These are phyloP conservation scores for Drosophila demipolita DNA, from an alignment of 2,888 invertebrate species.

Conservation along the genomic window DNA sequence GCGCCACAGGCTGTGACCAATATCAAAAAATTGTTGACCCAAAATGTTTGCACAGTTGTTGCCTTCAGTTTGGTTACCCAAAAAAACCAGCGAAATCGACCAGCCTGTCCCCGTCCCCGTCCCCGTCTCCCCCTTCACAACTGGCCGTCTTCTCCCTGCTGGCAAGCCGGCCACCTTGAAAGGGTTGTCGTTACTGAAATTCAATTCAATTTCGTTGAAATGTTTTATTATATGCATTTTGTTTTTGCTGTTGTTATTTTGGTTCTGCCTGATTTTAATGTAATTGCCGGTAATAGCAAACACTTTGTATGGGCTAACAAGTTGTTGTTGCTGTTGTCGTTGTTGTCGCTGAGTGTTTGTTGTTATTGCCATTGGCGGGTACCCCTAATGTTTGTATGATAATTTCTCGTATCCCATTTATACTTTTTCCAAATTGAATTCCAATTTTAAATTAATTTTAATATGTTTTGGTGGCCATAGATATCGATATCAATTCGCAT, in stretches of 20 bases:
- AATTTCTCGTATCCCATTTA: slow-evolving; percentile 43
- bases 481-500: slow-evolving; percentile 16
- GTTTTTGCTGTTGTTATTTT: slow-evolving; percentile 40
- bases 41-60: slow-evolving; percentile 60
- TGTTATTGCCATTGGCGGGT: slow-evolving; percentile 26
- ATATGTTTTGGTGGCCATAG: slow-evolving; percentile 19
- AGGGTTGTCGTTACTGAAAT: slow-evolving; percentile 62
- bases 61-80: slow-evolving; percentile 41
- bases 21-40: slow-evolving; percentile 55
- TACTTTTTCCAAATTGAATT: slow-evolving; percentile 54
- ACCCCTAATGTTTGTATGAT: slow-evolving; percentile 53
- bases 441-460: slow-evolving; percentile 55
- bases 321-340: slow-evolving; percentile 36
- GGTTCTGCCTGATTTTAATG: slow-evolving; percentile 64
- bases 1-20: slow-evolving; percentile 52
- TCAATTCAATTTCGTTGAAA: slow-evolving; percentile 71
- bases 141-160: not conserved
- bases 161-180: slow-evolving; percentile 48
- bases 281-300: slow-evolving; percentile 68
- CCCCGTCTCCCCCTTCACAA: not conserved
- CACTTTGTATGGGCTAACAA: slow-evolving; percentile 63
- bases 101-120: not conserved
- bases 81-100: slow-evolving; percentile 25
- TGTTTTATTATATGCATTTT: slow-evolving; percentile 67
- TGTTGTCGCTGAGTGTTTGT: slow-evolving; percentile 8